These are phyloP conservation scores for Tetraneura akinire DNA, from an alignment of 1,140 invertebrate genomes.

Conservation along the genomic window DNA sequence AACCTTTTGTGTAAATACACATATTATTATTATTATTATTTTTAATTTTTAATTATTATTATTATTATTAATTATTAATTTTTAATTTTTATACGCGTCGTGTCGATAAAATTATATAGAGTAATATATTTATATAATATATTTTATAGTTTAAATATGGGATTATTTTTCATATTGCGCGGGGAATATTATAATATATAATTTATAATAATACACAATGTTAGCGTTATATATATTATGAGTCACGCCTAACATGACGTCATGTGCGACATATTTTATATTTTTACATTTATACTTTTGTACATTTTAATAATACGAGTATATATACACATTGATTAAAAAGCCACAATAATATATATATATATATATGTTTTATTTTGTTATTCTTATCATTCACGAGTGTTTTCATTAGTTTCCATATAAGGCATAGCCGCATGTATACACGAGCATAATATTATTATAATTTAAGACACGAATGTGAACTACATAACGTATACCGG, in stretches of 20 bases:
- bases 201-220: background rate
- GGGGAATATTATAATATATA: background rate
- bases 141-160: conserved; percentile 27
- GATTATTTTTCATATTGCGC: conserved; percentile 6
- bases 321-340: background rate
- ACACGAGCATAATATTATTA: background rate
- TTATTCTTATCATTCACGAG: no score
- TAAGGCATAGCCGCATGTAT: background rate
- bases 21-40: no score
- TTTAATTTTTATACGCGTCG: background rate
- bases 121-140: conserved; percentile 10
- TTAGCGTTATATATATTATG: background rate
- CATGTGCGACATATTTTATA: background rate
- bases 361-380: background rate
- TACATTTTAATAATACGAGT: background rate
- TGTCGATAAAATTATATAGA: background rate
- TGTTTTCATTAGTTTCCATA: background rate
- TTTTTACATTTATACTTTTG: background rate
- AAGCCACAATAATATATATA: background rate
- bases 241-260: conserved; percentile 23
- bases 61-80: no score
- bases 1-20: background rate
- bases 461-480: background rate
- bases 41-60: no score
- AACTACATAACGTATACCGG: background rate